Evolutionary conservation across 2,113 vertebrate species (phyloP), one percentile per base, ranked within the genome.

Genomic region (Xyliphius kryptos): DNA sequence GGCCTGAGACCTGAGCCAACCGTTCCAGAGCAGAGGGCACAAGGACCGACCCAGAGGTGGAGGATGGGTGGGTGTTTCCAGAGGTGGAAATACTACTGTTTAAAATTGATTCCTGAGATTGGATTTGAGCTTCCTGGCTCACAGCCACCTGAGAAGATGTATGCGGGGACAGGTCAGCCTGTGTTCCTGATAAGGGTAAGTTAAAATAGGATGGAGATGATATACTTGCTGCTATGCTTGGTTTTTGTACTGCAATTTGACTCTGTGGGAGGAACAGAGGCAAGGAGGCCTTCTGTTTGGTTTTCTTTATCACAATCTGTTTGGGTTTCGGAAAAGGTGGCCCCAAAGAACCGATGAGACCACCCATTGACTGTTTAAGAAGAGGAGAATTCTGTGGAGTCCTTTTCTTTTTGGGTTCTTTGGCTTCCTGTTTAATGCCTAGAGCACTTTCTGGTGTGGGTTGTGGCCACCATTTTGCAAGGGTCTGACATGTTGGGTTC

Each of bases 81-180:
- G 81, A 72, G 64, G 65, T 63, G 70, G 78, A 69, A 70, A 56
- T 75, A 61, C 72, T 78, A 76, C 81, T 67, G 65, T 74, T 83
- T 46, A 77, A 74, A 76, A 77, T 78, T 68, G 84, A 90, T 96
- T 94, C 94, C 93, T 97, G 95, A 95, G 95, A 89, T 86, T 90
- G 80, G 87, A 83, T 80, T 81, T 86, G 82, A 77, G 81, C 80
- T 80, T 77, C 74, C 65, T 76, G 75, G 77, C 82, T 81, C 79
- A 75, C 76, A 67, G 81, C 63, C 79, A 88, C 86, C 86, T 82
- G 85, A 82, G 87, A 74, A 69, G 64, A 49, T 59, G 59, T 63
- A 47, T 21, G 40, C 47, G 40, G 40, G 40, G 61, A 26, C 20
- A 74, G 70, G 73, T 81, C 78, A 70, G 74, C 59, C 64, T 78